phyloP scores from a whole-genome alignment of 2,888 invertebrate genomes.

The Polylopha cassiicola region DNA sequence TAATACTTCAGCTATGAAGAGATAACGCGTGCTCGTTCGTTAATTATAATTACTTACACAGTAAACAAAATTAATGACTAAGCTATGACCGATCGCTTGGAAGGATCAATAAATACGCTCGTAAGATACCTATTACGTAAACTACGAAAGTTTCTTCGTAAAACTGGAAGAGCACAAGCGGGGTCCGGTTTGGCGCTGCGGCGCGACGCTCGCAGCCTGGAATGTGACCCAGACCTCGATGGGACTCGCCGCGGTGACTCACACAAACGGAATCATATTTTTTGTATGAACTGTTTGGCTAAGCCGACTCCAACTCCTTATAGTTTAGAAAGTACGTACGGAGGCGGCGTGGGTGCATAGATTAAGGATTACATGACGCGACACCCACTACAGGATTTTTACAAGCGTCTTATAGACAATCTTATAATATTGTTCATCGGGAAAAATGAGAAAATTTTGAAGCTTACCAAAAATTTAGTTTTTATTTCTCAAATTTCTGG shows the following conservation, averaged over 20 bases:
- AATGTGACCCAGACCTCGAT: slow-evolving; percentile 72
- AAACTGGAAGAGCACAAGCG: slow-evolving; percentile 36
- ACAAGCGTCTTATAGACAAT: no score
- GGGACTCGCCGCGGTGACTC: slow-evolving; percentile 64
- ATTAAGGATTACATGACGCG: slow-evolving; percentile 55
- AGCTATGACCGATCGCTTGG: background rate
- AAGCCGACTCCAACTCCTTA: slow-evolving; percentile 36
- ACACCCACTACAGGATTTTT: slow-evolving; percentile 43
- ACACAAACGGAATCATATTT: slow-evolving; percentile 39
- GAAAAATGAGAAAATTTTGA: no score
- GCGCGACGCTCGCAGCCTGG: slow-evolving; percentile 41
- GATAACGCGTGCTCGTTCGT: no score
- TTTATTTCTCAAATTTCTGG: no score
- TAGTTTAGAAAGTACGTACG: slow-evolving; percentile 57
- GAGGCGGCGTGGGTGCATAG: slow-evolving; percentile 56
- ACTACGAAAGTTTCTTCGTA: slow-evolving; percentile 33
- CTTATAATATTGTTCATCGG: no score
- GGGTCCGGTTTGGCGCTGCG: slow-evolving; percentile 39
- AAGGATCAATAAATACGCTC: slow-evolving; percentile 3
- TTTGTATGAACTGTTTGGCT: slow-evolving; percentile 38
- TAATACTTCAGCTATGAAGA: no score
- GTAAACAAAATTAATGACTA: slow-evolving; percentile 3
- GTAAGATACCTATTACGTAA: slow-evolving; percentile 42
- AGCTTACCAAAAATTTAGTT: no score
- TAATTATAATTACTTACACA: no score